Conservation (phyloP, 2,888 invertebrate species). For the Augiades crinisus region DNA sequence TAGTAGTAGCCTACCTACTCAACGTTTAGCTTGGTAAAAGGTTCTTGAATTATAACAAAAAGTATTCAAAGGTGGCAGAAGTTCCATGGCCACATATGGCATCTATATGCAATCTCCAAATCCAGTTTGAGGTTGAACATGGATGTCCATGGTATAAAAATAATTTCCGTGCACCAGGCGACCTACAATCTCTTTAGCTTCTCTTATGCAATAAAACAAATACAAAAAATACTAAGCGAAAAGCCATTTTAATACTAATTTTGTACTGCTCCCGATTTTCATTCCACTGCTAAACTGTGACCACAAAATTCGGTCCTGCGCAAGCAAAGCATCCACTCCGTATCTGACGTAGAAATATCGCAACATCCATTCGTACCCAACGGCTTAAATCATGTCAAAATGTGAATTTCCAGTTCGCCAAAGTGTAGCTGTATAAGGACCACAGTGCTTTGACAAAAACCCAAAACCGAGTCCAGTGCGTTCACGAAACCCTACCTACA, state of each 20-base stretch:
- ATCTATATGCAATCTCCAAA: no score
- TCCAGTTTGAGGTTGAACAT: no score
- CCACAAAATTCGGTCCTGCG: conserved; percentile 1
- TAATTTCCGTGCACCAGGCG: no score
- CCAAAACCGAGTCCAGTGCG: conserved; percentile 25
- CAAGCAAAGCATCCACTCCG: conserved; percentile 14
- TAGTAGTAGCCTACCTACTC: no score
- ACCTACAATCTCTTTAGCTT: no score
- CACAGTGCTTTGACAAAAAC: conserved; percentile 10
- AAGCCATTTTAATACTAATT: background rate
- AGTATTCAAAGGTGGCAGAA: no score
- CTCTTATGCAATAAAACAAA: no score
- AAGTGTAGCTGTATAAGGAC: conserved; percentile 31
- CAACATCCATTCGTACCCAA: conserved; percentile 39
- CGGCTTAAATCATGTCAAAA: conserved; percentile 27
- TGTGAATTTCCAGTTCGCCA: conserved; percentile 30
- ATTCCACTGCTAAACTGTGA: background rate
- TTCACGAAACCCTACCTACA: conserved; percentile 9
- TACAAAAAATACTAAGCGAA: no score
- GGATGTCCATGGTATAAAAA: no score
- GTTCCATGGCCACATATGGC: no score
- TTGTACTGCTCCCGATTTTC: background rate
- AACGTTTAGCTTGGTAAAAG: no score
- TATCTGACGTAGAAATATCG: conserved; percentile 43
- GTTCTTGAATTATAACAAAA: no score